A percentile compares a stretch with the other conserved stretches of the same genome.
These are phyloP conservation scores for Eupithecia subfuscata DNA, from an alignment of 2,888 invertebrate genomes.

Conservation along the genomic window DNA sequence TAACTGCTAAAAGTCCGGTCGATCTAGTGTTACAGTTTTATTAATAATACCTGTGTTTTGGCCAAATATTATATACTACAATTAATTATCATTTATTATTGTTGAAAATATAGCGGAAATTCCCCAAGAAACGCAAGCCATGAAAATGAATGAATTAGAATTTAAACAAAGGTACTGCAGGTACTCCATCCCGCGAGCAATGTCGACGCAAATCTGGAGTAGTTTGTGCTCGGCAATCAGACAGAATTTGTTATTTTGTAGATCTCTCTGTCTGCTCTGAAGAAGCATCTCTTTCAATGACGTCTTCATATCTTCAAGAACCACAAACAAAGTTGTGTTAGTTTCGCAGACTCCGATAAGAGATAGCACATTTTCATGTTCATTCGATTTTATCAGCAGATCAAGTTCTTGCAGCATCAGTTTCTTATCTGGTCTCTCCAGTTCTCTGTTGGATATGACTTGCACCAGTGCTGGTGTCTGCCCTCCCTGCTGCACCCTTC, in stretches of 20 bases:
- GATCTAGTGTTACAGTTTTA: no score
- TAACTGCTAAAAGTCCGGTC: no score
- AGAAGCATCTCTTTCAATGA: slow-evolving; percentile 89
- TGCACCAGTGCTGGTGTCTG: slow-evolving; percentile 85
- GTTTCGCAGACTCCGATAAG: slow-evolving; percentile 92
- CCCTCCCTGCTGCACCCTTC: slow-evolving; percentile 85
- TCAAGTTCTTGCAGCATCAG: slow-evolving; percentile 88
- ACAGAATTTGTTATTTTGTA: slow-evolving; percentile 83
- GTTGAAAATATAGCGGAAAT: no score
- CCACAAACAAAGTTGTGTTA: slow-evolving; percentile 88
- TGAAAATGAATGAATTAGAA: no score
- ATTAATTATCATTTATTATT: no score
- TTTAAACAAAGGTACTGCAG: no score
- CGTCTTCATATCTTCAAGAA: slow-evolving; percentile 87
- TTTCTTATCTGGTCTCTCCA: slow-evolving; percentile 81
- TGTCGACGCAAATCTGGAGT: slow-evolving; percentile 86
- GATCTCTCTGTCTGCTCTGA: slow-evolving; percentile 82
- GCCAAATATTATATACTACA: no score
- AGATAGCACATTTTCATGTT: slow-evolving; percentile 88
- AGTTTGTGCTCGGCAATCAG: slow-evolving; percentile 86
- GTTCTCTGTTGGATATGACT: slow-evolving; percentile 84
- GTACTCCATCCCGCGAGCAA: slow-evolving; percentile 89
- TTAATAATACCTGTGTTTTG: no score
- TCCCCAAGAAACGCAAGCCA: no score
- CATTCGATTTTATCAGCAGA: slow-evolving; percentile 87